Evolutionary conservation across 1,140 invertebrate species (phyloP), one percentile per base, ranked within the genome.

Genomic region (Drosophila takahashii): DNA sequence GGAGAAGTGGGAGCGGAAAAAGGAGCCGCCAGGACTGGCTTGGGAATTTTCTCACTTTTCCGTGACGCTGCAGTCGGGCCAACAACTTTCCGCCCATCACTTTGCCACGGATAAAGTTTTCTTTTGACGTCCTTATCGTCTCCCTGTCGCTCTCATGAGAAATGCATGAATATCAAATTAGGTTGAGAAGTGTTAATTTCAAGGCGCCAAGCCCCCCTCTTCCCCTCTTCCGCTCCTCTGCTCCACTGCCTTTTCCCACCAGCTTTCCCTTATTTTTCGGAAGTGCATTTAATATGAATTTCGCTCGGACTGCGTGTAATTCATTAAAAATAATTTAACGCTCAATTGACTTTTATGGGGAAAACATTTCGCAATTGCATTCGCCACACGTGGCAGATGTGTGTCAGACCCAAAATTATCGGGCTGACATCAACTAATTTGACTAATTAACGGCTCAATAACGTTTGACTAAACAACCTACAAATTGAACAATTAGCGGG

Each of bases 161-260:
- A 86, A 56, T 85, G 81, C 77, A 85, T 86, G 74, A 85, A 86
- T 85, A 75, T 81, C 69, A 86, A 85, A 85, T 86, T 85, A 70
- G 81, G 67, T 78, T 74, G 69, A 62, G 64, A 86, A 85, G 81
- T 85, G 81, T 86, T 85, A 85, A 85, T 86, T 85, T 85, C 77
- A 86, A 75, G 81, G 74, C 81, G 27, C 64, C 32, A 32, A 34
- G 29, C 34, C 27, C 9, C 15, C 22, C 22, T 27, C 9, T n/a
- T 9, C 37, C 37, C 22, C 22, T 22, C 29, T 32, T 34, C 13
- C 8, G 8, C 36, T 3, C 9, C 9, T 9, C 13, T 9, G 7
- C 6, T 22, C 0, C 3, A 22, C 26, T 16, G 16, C 16, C 32
- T 26, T 42, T n/a, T 22, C 6, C 10, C 44, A 29, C 7, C 7